Conservation (phyloP, 2,797 vertebrate species). For the Poecilia velifera region DNA sequence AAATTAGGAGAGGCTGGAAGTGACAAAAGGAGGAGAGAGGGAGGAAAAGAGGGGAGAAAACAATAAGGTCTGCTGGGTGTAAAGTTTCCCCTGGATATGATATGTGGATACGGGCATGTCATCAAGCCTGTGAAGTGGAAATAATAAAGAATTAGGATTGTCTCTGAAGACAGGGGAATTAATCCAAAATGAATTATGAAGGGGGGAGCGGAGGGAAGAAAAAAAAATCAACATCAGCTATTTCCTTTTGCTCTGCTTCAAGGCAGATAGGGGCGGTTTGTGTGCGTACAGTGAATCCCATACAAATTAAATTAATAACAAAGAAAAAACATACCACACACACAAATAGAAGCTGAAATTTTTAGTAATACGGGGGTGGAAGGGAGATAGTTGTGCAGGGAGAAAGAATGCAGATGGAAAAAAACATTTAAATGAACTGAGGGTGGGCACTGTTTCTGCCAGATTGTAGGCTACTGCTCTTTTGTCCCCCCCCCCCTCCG, state of each 20-base stretch:
- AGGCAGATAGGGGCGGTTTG: constrained; percentile 75
- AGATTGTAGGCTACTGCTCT: constrained; percentile 72
- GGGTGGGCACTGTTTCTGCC: constrained; percentile 76
- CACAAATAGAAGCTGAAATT: constrained; percentile 59
- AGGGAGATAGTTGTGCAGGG: constrained; percentile 60
- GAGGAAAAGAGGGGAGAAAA: constrained; percentile 47
- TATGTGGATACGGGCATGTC: constrained; percentile 80
- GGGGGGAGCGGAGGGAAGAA: constrained; percentile 26
- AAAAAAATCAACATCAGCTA: constrained; percentile 74
- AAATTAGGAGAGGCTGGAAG: constrained; percentile 28
- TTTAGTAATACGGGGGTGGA: constrained; percentile 59
- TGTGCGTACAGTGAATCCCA: constrained; percentile 65
- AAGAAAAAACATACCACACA: constrained; percentile 53
- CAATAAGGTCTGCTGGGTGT: constrained; percentile 74
- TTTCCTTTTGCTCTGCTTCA: constrained; percentile 75
- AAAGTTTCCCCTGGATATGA: constrained; percentile 79
- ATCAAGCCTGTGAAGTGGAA: constrained; percentile 81
- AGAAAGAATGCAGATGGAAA: constrained; percentile 62
- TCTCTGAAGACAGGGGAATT: constrained; percentile 83
- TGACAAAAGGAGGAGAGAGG: constrained; percentile 34
- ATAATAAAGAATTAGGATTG: constrained; percentile 84
- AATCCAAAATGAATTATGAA: constrained; percentile 82
- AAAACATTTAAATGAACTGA: constrained; percentile 65
- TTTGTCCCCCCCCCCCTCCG: constrained; percentile 67
- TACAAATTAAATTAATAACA: constrained; percentile 77